These are phyloP conservation scores for Buphagus erythrorhynchus DNA, from an alignment of 2,797 vertebrate genomes.

Conservation along the genomic window DNA sequence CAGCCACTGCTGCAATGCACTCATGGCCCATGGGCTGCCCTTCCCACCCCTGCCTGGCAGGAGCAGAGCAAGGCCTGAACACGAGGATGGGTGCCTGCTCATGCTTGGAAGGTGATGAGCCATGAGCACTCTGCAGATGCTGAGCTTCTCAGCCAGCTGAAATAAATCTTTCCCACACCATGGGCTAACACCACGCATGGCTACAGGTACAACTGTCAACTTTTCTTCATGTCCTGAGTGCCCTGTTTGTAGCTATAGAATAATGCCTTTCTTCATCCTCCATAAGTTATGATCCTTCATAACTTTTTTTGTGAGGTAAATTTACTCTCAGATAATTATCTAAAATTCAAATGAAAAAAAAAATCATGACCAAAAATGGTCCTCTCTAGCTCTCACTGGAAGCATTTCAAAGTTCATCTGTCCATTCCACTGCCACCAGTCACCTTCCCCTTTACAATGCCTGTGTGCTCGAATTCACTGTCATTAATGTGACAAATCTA, in stretches of 20 bases:
- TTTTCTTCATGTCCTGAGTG: not conserved
- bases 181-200: accelerated
- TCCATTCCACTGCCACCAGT: not conserved
- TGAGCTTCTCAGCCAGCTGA: not conserved
- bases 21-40: not conserved
- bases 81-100: not conserved
- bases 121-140: not conserved
- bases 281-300: not conserved
- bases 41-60: not conserved
- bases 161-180: not conserved
- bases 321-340: not conserved
- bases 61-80: not conserved
- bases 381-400: not conserved
- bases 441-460: not conserved
- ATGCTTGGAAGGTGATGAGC: not conserved
- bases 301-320: not conserved
- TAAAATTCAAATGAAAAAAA: not conserved
- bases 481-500: not conserved
- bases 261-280: not conserved
- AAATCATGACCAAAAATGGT: not conserved
- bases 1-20: not conserved
- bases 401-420: not conserved
- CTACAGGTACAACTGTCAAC: not conserved
- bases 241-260: not conserved
- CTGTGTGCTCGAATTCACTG: not conserved